Percentiles rank a stretch among this genome's conserved stretches.
These are phyloP conservation scores for Scyliorhinus canicula DNA, from an alignment of 2,797 vertebrate species.

Conservation along the genomic window DNA sequence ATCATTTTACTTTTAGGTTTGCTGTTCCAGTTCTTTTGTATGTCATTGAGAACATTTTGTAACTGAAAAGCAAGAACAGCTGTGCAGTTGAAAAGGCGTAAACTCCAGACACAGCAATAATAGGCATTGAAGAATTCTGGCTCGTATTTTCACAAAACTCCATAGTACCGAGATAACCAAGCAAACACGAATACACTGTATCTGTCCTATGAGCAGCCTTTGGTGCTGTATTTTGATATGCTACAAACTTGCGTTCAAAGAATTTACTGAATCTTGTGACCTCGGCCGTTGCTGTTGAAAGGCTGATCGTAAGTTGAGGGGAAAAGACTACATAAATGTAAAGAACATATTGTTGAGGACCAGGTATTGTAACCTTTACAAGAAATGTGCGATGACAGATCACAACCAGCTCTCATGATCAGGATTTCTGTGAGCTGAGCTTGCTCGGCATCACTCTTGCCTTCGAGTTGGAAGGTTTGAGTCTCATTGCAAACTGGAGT, in stretches of 20 bases:
- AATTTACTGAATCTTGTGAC: not conserved
- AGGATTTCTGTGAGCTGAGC: not conserved
- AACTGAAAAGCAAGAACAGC: conserved; percentile 5
- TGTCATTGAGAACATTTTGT: conserved; percentile 15
- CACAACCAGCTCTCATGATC: not conserved
- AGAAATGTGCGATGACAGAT: not conserved
- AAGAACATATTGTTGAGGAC: not conserved
- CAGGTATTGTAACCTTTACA: not conserved
- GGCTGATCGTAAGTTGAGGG: not conserved
- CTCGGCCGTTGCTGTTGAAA: not conserved
- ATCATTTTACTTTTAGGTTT: not conserved
- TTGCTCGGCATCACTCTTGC: not conserved
- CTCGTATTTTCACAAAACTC: not conserved
- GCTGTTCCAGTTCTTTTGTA: not conserved
- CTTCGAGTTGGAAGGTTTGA: not conserved
- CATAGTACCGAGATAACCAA: not conserved
- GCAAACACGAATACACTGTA: not conserved
- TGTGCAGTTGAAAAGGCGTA: not conserved
- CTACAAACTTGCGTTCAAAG: not conserved
- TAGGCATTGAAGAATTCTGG: conserved; percentile 13
- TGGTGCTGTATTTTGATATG: not conserved
- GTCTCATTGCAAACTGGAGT: not conserved
- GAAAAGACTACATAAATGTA: not conserved
- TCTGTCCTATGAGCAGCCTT: not conserved
- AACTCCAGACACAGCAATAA: not conserved